A percentile compares a stretch with the other conserved stretches of the same genome.
Evolutionary conservation across 2,888 invertebrate genomes (phyloP).

Genomic region (Barypeithes pellucidus): DNA sequence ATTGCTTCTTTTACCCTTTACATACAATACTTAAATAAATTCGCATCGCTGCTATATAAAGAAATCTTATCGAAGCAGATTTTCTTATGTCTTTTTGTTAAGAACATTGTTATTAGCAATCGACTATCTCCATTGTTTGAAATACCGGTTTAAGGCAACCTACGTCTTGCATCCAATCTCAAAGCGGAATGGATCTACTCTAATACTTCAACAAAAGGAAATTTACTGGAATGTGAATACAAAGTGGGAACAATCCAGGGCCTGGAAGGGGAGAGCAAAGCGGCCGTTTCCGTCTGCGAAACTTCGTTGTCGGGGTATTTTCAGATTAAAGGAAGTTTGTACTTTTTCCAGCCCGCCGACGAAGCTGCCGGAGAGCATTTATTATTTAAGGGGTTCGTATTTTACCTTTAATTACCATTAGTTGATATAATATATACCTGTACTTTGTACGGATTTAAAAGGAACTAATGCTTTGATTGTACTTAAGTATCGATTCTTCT

Average conservation of each 20-base stretch:
- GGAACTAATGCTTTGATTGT: too few species aligned
- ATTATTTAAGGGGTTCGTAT: slow-evolving; percentile 58
- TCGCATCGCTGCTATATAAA: too few species aligned
- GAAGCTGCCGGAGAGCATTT: slow-evolving; percentile 57
- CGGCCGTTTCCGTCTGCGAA: slow-evolving; percentile 63
- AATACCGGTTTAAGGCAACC: slow-evolving; percentile 57
- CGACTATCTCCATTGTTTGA: background rate
- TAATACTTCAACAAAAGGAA: slow-evolving; percentile 36
- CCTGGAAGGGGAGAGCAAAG: slow-evolving; percentile 60
- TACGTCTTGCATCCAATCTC: slow-evolving; percentile 61
- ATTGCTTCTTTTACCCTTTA: too few species aligned
- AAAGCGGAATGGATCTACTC: slow-evolving; percentile 61
- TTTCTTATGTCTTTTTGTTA: too few species aligned
- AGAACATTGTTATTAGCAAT: background rate
- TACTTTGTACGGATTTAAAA: too few species aligned
- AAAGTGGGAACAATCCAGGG: slow-evolving; percentile 62
- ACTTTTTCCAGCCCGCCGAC: slow-evolving; percentile 63
- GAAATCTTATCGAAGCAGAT: too few species aligned
- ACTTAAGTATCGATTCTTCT: too few species aligned
- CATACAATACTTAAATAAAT: too few species aligned
- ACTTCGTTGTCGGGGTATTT: slow-evolving; percentile 62
- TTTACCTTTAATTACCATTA: background rate
- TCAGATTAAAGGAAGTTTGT: slow-evolving; percentile 59
- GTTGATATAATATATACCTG: too few species aligned
- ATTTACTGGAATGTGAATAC: slow-evolving; percentile 61